phyloP scores from a whole-genome alignment of 2,797 vertebrate species.

The Melanotaenia boesemani region DNA sequence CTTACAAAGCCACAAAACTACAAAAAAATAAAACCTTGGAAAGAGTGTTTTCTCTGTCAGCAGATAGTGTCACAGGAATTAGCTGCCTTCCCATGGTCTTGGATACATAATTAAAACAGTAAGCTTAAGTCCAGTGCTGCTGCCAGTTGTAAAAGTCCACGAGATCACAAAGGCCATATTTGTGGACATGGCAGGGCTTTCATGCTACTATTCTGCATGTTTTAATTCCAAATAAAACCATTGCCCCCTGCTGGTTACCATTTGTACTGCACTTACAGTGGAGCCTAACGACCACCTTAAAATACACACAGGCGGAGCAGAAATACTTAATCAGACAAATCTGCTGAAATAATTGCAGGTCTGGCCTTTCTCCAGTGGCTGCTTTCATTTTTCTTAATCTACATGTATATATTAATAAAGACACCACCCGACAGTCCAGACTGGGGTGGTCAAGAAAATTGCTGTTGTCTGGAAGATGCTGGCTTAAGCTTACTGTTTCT shows the following conservation, averaged over 20 bases:
- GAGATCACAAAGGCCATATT: conserved; percentile 51
- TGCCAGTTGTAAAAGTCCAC: conserved; percentile 30
- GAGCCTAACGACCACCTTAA: conserved; percentile 4
- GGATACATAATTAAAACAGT: conserved; percentile 25
- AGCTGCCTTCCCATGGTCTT: conserved; percentile 2
- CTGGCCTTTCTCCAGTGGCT: conserved; percentile 2
- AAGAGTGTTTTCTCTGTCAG: conserved; percentile 3
- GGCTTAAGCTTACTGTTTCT: conserved; percentile 14
- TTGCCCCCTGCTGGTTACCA: conserved; percentile 60
- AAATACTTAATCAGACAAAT: not conserved
- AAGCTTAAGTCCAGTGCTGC: conserved; percentile 20
- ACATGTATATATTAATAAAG: not conserved
- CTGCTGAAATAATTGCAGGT: conserved; percentile 18
- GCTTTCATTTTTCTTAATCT: conserved; percentile 24
- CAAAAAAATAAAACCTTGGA: not conserved
- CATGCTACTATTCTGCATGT: not conserved
- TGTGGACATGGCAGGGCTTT: conserved; percentile 32
- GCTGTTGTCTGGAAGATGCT: conserved; percentile 29
- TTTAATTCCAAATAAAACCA: conserved; percentile 37
- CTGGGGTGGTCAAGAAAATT: conserved; percentile 22
- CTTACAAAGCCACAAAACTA: conserved; percentile 5
- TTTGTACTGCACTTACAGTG: conserved; percentile 25
- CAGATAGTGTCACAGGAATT: conserved; percentile 4
- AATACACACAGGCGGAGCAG: not conserved
- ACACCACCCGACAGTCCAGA: conserved; percentile 23